A percentile compares a stretch with the other conserved stretches of the same genome.
Evolutionary conservation across 2,797 vertebrate species (phyloP).

Genomic region (Bovichtus diacanthus): DNA sequence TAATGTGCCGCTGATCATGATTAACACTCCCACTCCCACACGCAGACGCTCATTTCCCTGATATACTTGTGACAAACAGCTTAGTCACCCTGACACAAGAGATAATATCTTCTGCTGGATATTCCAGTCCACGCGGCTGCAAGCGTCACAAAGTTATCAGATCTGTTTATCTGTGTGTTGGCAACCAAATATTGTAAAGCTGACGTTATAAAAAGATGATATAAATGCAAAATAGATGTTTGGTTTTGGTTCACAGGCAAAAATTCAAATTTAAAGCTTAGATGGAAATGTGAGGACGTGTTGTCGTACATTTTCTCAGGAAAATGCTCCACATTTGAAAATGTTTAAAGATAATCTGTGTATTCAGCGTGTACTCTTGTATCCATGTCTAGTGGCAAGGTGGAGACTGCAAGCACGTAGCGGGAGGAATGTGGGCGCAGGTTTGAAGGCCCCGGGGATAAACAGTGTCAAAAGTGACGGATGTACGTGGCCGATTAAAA

Average conservation of each 20-base stretch:
- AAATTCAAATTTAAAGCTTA: too few species aligned
- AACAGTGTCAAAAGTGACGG: too few species aligned
- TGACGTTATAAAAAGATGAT: background rate
- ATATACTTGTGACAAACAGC: background rate
- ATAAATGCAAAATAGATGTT: conserved; percentile 25
- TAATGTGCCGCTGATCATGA: background rate
- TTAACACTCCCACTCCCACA: background rate
- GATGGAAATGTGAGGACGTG: too few species aligned
- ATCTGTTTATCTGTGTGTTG: background rate
- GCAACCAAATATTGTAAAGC: background rate
- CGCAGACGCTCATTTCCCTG: conserved; percentile 1
- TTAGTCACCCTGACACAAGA: background rate
- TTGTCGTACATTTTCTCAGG: too few species aligned
- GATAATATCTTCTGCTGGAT: conserved; percentile 18
- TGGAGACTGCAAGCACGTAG: too few species aligned
- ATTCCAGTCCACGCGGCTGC: background rate
- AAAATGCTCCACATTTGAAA: too few species aligned
- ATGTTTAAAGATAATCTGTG: too few species aligned
- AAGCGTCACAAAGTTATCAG: conserved; percentile 14
- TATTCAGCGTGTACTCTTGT: too few species aligned
- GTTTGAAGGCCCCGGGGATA: too few species aligned
- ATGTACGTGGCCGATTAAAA: too few species aligned
- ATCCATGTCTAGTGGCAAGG: too few species aligned
- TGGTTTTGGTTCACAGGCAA: background rate
- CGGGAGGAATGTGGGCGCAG: too few species aligned